Conservation (phyloP, 2,113 vertebrate species). For the Anarrhichthys ocellatus region DNA sequence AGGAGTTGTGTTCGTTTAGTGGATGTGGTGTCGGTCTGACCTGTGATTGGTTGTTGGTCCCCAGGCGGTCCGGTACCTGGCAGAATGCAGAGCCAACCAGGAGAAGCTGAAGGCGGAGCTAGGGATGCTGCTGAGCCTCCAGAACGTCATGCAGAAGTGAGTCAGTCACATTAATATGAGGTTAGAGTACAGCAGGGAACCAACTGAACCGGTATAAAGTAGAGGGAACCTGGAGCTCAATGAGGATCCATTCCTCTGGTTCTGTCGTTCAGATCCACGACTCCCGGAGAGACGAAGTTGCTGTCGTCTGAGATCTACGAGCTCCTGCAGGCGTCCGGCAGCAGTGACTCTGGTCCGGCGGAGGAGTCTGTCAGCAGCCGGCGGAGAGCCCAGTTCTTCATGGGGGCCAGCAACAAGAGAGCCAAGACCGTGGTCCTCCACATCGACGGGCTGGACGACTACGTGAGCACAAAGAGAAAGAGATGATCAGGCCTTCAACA, state of each 20-base stretch:
- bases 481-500: too few species aligned
- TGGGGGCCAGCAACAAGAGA: slow-evolving; percentile 92
- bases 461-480: slow-evolving; percentile 78
- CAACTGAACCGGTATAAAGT: too few species aligned
- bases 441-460: slow-evolving; percentile 93
- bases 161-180: slow-evolving; percentile 69
- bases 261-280: slow-evolving; percentile 73
- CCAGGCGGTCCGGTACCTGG: slow-evolving; percentile 92
- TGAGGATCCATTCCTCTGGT: too few species aligned
- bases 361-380: slow-evolving; percentile 86
- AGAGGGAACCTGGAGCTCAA: too few species aligned
- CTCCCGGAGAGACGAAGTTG: slow-evolving; percentile 93
- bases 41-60: slow-evolving; percentile 25
- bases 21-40: too few species aligned
- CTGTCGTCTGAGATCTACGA: slow-evolving; percentile 93
- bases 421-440: slow-evolving; percentile 94
- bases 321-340: slow-evolving; percentile 86
- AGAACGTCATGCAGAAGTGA: slow-evolving; percentile 94
- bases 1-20: too few species aligned
- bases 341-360: slow-evolving; percentile 76
- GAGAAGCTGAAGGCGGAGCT: slow-evolving; percentile 93
- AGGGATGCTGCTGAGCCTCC: slow-evolving; percentile 95
- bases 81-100: slow-evolving; percentile 91
- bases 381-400: slow-evolving; percentile 93
- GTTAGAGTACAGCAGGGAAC: too few species aligned